These are phyloP conservation scores for Morpho helenor DNA, from an alignment of 2,888 invertebrate species.

Conservation along the genomic window DNA sequence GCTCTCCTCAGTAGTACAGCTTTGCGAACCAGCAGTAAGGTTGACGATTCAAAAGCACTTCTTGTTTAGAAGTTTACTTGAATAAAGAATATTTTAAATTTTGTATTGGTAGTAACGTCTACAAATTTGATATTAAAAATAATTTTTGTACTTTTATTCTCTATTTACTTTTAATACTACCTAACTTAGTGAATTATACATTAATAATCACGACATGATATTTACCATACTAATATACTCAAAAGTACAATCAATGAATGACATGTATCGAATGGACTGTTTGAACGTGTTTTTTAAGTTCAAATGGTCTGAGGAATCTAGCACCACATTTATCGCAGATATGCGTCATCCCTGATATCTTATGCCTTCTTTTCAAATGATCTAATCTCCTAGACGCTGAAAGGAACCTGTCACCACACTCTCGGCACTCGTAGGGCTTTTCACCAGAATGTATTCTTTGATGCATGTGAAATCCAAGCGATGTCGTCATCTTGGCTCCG, in stretches of 20 bases:
- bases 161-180: too few relatives aligned
- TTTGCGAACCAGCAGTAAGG: too few relatives aligned
- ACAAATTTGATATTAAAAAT: too few relatives aligned
- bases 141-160: too few relatives aligned
- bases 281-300: slow-evolving; percentile 56
- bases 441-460: slow-evolving; percentile 59
- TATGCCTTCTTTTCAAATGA: slow-evolving; percentile 59
- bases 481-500: slow-evolving; percentile 52
- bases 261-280: slow-evolving; percentile 8
- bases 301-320: slow-evolving; percentile 58
- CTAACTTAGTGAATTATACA: too few relatives aligned
- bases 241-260: too few relatives aligned
- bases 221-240: too few relatives aligned
- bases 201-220: too few relatives aligned
- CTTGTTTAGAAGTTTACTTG: not conserved
- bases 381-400: slow-evolving; percentile 61
- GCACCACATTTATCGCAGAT: slow-evolving; percentile 54
- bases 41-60: not conserved
- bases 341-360: slow-evolving; percentile 46
- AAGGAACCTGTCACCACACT: slow-evolving; percentile 58
- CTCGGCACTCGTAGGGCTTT: slow-evolving; percentile 51
- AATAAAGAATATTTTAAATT: too few relatives aligned
- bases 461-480: slow-evolving; percentile 54
- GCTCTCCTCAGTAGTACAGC: too few relatives aligned
- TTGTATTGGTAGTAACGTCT: too few relatives aligned